Evolutionary conservation across 2,113 vertebrate species (phyloP).

Genomic region (Hepsetus odoe): DNA sequence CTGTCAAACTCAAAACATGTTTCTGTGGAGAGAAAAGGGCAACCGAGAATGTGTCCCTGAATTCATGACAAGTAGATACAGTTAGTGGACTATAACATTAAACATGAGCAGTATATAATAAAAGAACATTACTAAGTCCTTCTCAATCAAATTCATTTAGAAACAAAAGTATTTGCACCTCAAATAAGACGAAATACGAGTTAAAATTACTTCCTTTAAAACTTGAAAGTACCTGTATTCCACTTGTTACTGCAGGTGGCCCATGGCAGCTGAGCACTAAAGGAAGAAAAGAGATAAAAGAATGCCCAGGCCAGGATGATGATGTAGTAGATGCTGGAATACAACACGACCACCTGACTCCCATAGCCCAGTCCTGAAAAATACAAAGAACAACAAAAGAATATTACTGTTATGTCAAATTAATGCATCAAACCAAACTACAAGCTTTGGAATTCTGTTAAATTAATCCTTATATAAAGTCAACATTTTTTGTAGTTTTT

Average conservation of each 20-base stretch:
- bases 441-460: too few species aligned
- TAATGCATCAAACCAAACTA: too few species aligned
- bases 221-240: constrained; percentile 83
- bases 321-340: constrained; percentile 84
- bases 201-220: background rate
- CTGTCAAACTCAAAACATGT: constrained; percentile 81
- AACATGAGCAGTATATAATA: too few species aligned
- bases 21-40: constrained; percentile 67
- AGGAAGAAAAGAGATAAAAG: constrained; percentile 94
- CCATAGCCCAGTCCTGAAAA: constrained; percentile 76
- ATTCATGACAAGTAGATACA: background rate
- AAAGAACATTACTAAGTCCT: too few species aligned
- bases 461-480: too few species aligned
- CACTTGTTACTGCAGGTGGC: constrained; percentile 86
- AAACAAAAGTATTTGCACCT: too few species aligned
- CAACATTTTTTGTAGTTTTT: too few species aligned
- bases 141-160: too few species aligned
- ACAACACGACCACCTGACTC: constrained; percentile 73
- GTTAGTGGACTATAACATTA: too few species aligned
- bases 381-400: too few species aligned
- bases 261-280: constrained; percentile 87
- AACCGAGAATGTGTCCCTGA: background rate
- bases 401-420: too few species aligned
- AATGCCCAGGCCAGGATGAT: constrained; percentile 95
- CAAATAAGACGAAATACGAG: too few species aligned